These are phyloP conservation scores for Cheilosia pagana DNA, from an alignment of 2,888 invertebrate genomes.

Conservation along the genomic window DNA sequence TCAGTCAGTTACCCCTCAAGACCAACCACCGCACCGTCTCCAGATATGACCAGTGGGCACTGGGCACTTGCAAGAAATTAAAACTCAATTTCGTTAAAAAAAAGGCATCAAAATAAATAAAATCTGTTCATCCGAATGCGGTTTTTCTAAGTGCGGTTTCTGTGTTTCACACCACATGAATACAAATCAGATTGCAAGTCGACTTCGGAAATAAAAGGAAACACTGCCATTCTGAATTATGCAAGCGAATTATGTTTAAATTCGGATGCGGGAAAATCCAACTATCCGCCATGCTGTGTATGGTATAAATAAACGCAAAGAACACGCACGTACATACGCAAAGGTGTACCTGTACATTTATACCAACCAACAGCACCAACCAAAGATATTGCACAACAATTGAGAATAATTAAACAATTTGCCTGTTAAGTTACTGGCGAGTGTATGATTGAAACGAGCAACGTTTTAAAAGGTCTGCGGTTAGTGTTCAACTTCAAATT, in stretches of 20 bases:
- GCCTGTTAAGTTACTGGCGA: conserved; percentile 43
- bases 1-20: no score
- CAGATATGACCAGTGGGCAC: not conserved
- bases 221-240: conserved; percentile 26
- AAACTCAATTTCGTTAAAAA: not conserved
- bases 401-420: conserved; percentile 68
- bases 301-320: no score
- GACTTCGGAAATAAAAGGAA: conserved; percentile 24
- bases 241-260: conserved; percentile 51
- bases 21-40: not conserved
- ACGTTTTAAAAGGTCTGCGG: conserved; percentile 57
- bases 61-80: not conserved
- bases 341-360: not conserved
- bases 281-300: conserved; percentile 20
- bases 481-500: conserved; percentile 63
- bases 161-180: conserved; percentile 65
- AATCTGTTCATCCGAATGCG: conserved; percentile 62
- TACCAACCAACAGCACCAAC: conserved; percentile 8
- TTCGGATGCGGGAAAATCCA: conserved; percentile 67
- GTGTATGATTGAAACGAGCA: conserved; percentile 54
- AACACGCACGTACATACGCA: conserved; percentile 16
- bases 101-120: conserved; percentile 29
- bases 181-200: conserved; percentile 66
- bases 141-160: conserved; percentile 69
- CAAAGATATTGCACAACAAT: conserved; percentile 59